Conservation (phyloP, 2,797 vertebrate genomes). For the Sebastes vulpes region DNA sequence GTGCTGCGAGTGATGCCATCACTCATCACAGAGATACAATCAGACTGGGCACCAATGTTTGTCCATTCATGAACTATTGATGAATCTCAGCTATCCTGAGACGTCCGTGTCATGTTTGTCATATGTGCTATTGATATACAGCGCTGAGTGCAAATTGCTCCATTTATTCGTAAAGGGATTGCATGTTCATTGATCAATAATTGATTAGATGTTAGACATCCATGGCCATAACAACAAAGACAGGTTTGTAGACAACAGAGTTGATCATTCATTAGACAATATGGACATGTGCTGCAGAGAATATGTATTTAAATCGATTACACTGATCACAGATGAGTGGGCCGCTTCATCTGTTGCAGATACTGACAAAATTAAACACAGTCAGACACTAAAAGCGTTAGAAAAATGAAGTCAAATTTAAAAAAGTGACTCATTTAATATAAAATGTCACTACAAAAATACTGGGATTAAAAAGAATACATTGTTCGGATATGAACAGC, state of each 20-base stretch:
- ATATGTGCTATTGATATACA: conserved; percentile 56
- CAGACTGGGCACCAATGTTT: conserved; percentile 53
- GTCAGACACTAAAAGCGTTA: neutral
- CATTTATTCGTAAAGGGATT: conserved; percentile 39
- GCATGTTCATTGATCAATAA: conserved; percentile 54
- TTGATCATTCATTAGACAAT: conserved; percentile 3
- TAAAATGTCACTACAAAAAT: neutral
- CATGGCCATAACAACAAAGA: conserved; percentile 12
- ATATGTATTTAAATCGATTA: conserved; percentile 4
- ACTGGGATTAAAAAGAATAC: neutral
- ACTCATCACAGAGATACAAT: conserved; percentile 48
- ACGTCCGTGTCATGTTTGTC: conserved; percentile 41
- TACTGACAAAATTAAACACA: neutral
- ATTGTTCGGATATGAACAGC: neutral
- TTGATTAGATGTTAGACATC: conserved; percentile 43
- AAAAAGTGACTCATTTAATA: neutral
- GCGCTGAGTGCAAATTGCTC: conserved; percentile 46
- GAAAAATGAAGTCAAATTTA: neutral
- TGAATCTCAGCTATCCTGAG: conserved; percentile 44
- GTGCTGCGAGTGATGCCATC: conserved; percentile 47
- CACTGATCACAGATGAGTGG: neutral
- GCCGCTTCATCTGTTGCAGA: neutral
- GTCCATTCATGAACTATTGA: conserved; percentile 67
- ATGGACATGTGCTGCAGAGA: neutral
- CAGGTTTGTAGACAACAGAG: neutral